Conservation (phyloP, 2,113 vertebrate species). For the Eubucco bourcierii region DNA sequence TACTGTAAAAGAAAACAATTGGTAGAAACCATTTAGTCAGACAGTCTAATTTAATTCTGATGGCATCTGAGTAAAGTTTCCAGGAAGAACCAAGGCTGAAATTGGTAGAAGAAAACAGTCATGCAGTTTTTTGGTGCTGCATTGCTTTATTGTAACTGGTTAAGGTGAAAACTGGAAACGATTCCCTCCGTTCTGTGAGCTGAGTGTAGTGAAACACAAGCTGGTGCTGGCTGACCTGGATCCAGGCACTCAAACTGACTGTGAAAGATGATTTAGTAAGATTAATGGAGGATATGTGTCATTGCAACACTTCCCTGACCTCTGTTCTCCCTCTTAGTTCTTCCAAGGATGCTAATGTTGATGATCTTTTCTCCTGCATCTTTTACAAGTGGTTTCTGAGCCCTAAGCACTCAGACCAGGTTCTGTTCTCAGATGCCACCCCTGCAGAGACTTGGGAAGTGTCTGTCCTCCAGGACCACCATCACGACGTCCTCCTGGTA, state of each 20-base stretch:
- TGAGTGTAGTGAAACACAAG: background rate
- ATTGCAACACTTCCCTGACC: background rate
- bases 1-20: background rate
- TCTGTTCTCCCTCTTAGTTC: background rate
- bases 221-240: background rate
- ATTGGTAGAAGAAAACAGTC: background rate
- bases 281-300: background rate
- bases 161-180: background rate
- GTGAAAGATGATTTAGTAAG: slow-evolving; percentile 19
- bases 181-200: background rate
- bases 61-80: background rate
- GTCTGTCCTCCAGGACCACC: background rate
- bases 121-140: background rate
- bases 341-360: background rate
- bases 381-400: background rate
- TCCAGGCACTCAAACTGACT: background rate
- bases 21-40: background rate
- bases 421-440: background rate
- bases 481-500: background rate
- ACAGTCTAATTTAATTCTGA: background rate
- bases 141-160: background rate
- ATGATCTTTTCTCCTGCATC: background rate
- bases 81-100: background rate
- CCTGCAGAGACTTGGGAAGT: background rate
- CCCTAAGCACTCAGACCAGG: background rate